A percentile compares a stretch with the other conserved stretches of the same genome.
Conservation (phyloP, 1,140 invertebrate species). For the Xylocopa sonorina region DNA sequence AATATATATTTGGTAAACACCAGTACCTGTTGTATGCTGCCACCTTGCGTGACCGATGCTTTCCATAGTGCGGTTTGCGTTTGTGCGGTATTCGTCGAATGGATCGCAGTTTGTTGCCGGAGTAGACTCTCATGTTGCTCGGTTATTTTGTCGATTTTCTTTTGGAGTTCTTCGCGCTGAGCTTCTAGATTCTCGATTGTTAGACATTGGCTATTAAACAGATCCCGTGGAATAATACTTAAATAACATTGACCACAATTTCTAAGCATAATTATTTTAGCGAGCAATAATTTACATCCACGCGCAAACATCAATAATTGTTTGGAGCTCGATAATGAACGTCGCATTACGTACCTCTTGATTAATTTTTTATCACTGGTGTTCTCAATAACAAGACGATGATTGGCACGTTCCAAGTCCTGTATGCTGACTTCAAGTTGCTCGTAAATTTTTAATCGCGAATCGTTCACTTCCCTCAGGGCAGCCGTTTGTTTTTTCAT, state of each 20-base stretch:
- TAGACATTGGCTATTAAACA: constrained; percentile 84
- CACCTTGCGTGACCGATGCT: constrained; percentile 69
- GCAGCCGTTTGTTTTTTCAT: constrained; percentile 94
- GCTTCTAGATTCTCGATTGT: constrained; percentile 90
- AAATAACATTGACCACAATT: not conserved
- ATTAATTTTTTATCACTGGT: constrained; percentile 93
- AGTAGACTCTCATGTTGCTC: constrained; percentile 75
- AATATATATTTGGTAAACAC: constrained; percentile 22
- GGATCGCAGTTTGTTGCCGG: constrained; percentile 66
- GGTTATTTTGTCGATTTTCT: constrained; percentile 87
- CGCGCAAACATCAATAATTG: no score
- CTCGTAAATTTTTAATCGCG: constrained; percentile 94
- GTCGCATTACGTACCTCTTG: constrained; percentile 89
- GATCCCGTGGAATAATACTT: constrained; percentile 32
- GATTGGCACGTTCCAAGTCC: constrained; percentile 94
- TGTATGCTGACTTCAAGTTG: constrained; percentile 95
- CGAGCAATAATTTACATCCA: no score
- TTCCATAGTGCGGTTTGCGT: constrained; percentile 61
- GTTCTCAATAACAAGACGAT: constrained; percentile 90
- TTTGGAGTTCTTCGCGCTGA: constrained; percentile 91
- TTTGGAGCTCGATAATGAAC: no score
- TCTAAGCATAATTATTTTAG: no score
- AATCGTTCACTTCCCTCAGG: constrained; percentile 94
- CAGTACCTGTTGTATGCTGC: constrained; percentile 76
- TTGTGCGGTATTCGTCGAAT: constrained; percentile 54